These are phyloP conservation scores for Presbytis comata DNA, from an alignment of 2,797 vertebrate genomes.

Conservation along the genomic window DNA sequence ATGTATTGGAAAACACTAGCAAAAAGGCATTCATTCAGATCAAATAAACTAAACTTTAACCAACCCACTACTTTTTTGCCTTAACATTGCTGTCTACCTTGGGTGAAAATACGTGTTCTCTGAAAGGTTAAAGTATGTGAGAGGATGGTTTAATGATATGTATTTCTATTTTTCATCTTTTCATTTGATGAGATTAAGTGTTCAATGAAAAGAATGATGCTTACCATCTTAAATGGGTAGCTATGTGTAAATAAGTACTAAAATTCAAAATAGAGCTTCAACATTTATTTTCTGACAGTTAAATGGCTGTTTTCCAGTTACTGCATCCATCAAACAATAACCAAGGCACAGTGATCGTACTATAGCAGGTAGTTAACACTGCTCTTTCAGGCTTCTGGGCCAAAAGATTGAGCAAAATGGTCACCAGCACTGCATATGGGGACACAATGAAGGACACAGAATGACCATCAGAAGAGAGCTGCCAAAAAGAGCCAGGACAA, in stretches of 20 bases:
- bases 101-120: background rate
- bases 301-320: background rate
- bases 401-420: background rate
- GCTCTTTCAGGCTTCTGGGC: background rate
- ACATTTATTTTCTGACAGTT: background rate
- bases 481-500: background rate
- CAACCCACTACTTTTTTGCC: background rate
- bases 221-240: background rate
- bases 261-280: background rate
- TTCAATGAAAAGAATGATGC: background rate
- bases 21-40: background rate
- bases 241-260: background rate
- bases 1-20: background rate
- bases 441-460: background rate
- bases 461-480: background rate
- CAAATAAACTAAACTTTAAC: background rate
- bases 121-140: background rate
- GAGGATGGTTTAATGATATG: background rate
- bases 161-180: background rate
- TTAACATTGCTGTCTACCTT: background rate
- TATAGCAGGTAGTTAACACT: background rate
- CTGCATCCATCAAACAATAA: background rate
- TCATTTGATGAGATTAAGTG: background rate
- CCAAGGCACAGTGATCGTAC: background rate
- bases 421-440: background rate